These are phyloP conservation scores for Penaeus indicus DNA, from an alignment of 1,140 invertebrate species.

Conservation along the genomic window DNA sequence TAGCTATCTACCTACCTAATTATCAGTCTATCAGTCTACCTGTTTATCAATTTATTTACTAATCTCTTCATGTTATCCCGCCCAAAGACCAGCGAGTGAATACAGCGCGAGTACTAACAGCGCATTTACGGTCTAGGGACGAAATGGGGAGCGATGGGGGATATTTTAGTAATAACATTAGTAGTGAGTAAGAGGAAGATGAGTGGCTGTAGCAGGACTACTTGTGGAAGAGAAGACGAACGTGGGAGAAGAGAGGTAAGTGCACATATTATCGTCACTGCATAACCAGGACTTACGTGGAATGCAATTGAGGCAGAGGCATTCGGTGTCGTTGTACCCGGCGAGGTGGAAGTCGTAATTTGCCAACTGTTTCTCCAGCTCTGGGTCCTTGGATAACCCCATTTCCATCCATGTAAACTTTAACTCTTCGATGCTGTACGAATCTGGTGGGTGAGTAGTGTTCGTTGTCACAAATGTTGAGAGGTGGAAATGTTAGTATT, in stretches of 20 bases:
- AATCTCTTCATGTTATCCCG: too few relatives aligned
- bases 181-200: neutral
- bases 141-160: neutral
- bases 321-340: slow-evolving; percentile 16
- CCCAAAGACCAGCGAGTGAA: neutral
- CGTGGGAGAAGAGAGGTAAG: neutral
- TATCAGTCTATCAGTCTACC: too few relatives aligned
- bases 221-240: neutral
- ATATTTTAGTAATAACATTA: too few relatives aligned
- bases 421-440: slow-evolving; percentile 27
- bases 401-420: slow-evolving; percentile 23
- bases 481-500: too few relatives aligned
- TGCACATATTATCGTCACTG: neutral
- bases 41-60: too few relatives aligned
- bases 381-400: slow-evolving; percentile 23
- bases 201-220: neutral
- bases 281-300: slow-evolving; percentile 5
- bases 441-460: neutral
- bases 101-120: neutral
- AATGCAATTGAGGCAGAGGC: slow-evolving; percentile 29
- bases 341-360: slow-evolving; percentile 42
- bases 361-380: slow-evolving; percentile 21
- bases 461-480: too few relatives aligned
- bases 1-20: too few relatives aligned
- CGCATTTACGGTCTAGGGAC: neutral